phyloP scores from a whole-genome alignment of 2,113 vertebrate species.

The Bubo blakistoni region DNA sequence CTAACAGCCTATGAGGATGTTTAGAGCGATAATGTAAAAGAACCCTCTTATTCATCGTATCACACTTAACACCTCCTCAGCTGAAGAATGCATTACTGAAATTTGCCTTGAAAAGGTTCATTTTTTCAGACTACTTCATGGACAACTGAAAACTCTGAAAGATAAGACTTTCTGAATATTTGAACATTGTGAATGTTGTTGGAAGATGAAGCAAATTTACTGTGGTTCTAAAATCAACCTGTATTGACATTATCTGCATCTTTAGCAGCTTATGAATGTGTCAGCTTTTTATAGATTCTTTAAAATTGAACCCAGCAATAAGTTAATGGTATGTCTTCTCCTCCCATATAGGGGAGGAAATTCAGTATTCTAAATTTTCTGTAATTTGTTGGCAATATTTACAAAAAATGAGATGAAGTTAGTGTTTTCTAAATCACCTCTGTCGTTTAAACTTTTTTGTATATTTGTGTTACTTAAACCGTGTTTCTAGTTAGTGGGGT shows the following conservation, averaged over 20 bases:
- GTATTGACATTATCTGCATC: constrained; percentile 27
- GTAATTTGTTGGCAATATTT: constrained; percentile 51
- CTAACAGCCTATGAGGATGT: neutral
- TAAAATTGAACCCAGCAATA: constrained; percentile 31
- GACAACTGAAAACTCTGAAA: neutral
- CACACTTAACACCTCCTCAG: neutral
- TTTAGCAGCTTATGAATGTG: constrained; percentile 57
- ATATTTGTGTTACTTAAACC: neutral
- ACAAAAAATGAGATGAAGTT: constrained; percentile 16
- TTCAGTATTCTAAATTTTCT: constrained; percentile 60
- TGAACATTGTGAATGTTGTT: neutral
- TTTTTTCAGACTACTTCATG: neutral
- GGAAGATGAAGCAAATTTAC: constrained; percentile 28
- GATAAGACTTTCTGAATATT: neutral
- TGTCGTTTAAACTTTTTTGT: neutral
- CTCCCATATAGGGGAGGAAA: neutral
- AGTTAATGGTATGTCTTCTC: constrained; percentile 39
- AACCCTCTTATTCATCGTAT: neutral
- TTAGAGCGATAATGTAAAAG: neutral
- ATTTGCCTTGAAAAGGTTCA: neutral
- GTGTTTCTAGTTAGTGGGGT: neutral
- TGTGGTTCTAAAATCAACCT: constrained; percentile 16
- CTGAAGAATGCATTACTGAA: neutral
- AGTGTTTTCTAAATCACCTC: neutral
- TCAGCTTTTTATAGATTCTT: constrained; percentile 53